These are phyloP conservation scores for Megalonaias nervosa DNA, from an alignment of 1,140 invertebrate species.

Conservation along the genomic window DNA sequence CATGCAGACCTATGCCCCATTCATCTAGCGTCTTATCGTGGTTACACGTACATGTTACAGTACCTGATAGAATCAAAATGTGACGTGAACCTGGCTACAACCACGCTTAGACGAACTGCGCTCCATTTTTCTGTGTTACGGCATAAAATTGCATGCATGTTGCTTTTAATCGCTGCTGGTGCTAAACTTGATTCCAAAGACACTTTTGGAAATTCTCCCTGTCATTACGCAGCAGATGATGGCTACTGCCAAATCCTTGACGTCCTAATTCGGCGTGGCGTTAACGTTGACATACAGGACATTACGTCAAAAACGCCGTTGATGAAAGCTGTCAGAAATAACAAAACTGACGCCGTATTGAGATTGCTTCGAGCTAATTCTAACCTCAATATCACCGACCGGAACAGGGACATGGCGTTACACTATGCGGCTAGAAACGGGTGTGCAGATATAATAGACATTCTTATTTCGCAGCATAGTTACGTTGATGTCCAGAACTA, in stretches of 20 bases:
- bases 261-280: slow-evolving; percentile 63
- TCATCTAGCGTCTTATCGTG: slow-evolving; percentile 68
- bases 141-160: slow-evolving; percentile 69
- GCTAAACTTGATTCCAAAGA: slow-evolving; percentile 69
- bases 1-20: slow-evolving; percentile 69
- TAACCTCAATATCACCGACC: slow-evolving; percentile 93
- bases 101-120: slow-evolving; percentile 64
- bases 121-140: slow-evolving; percentile 69
- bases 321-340: slow-evolving; percentile 71
- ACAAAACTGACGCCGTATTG: slow-evolving; percentile 67
- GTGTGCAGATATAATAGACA: slow-evolving; percentile 63
- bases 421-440: slow-evolving; percentile 76
- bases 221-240: slow-evolving; percentile 70
- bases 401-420: slow-evolving; percentile 95
- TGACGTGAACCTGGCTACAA: slow-evolving; percentile 68
- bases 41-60: slow-evolving; percentile 70
- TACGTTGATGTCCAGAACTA: slow-evolving; percentile 70
- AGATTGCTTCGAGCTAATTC: slow-evolving; percentile 62
- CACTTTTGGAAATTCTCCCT: slow-evolving; percentile 70
- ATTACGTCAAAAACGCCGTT: slow-evolving; percentile 71
- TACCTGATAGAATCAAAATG: slow-evolving; percentile 70
- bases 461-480: slow-evolving; percentile 63
- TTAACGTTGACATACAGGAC: slow-evolving; percentile 68
- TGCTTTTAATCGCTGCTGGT: slow-evolving; percentile 65
- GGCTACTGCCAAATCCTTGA: slow-evolving; percentile 69